Percentiles rank a stretch among this genome's conserved stretches.
phyloP scores from a whole-genome alignment of 2,888 invertebrate genomes.

The Cephus spinipes region DNA sequence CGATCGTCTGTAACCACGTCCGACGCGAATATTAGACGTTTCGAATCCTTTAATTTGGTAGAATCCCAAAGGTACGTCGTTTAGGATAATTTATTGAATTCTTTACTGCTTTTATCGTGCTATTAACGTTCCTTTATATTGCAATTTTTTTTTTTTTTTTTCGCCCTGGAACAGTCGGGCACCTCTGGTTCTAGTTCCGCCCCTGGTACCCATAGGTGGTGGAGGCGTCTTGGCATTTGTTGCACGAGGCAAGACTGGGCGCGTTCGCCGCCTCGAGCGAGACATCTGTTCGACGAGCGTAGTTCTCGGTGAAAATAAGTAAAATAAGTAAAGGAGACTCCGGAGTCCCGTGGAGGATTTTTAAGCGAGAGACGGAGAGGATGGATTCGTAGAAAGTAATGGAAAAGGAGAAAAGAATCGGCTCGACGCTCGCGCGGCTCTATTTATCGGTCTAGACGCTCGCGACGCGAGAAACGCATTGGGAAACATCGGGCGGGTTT shows the following conservation, averaged over 20 bases:
- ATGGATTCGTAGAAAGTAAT: background rate
- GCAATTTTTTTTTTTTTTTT: background rate
- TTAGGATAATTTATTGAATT: background rate
- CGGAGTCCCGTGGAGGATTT: background rate
- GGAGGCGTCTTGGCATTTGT: background rate
- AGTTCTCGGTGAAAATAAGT: background rate
- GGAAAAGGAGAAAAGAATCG: background rate
- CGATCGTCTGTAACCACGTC: background rate
- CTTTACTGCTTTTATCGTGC: background rate
- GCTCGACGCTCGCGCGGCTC: background rate
- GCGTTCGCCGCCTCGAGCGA: conserved; percentile 5
- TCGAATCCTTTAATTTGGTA: background rate
- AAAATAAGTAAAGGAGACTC: background rate
- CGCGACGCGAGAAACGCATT: conserved; percentile 2
- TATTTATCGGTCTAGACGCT: conserved; percentile 7
- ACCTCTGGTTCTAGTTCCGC: background rate
- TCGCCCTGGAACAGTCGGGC: background rate
- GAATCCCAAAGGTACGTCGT: background rate
- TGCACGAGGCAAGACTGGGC: background rate
- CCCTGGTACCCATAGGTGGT: background rate
- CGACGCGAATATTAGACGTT: background rate
- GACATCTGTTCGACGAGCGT: conserved; percentile 7
- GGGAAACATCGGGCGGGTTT: conserved; percentile 7
- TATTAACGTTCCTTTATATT: background rate
- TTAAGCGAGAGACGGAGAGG: background rate